Base-by-base conservation (phyloP, 2,888 invertebrate species). In the Polyommatus iphigenia region DNA sequence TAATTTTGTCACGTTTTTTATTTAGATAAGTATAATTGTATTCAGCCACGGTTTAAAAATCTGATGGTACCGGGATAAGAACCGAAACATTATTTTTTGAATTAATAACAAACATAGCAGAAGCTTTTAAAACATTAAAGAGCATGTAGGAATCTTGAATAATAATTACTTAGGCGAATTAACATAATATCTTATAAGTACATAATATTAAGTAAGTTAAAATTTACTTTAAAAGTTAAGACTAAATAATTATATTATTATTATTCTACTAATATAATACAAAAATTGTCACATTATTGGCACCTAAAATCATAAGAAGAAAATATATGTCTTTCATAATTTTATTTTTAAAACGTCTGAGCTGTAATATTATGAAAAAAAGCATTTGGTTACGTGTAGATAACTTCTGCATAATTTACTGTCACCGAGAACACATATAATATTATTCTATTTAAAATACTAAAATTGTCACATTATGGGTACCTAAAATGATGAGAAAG, bases 11-110 rank as follows among this genome's bases (percentile, higher is more conserved):
- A 67, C 67, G 67, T 67, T 32, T 67, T 67, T 67, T 67, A 67
- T 67, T 67, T 67, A 67, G 67, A 67, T 67, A 67, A 67, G 67
- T 67, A 67, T 67, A 67, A 67, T 67, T 67, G 67, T 32, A 67
- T 67, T 32, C 29, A 29, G 15, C 15, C 67, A 32, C 67, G 29
- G 67, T 67, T 32, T 67, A 2, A 15, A 67, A 67, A 32, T 67
- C 67, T 67, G 67, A 67, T 67, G 67, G 15, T 15, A 29, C 18
- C 29, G 6, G 29, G 67, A 67, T 67, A 67, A 67, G 3, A 6
- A 32, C 67, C 29, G 15, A 13, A 67, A 67, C 6, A 67, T 29
- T 32, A 15, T 18, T 67, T 29, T 32, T 67, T 4, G 24, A 67
- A 15, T 62, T 24, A 24, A 24, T 24, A n/a, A n/a, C n/a, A n/a